phyloP scores from a whole-genome alignment of 2,113 vertebrate genomes.

The Fukomys damarensis region DNA sequence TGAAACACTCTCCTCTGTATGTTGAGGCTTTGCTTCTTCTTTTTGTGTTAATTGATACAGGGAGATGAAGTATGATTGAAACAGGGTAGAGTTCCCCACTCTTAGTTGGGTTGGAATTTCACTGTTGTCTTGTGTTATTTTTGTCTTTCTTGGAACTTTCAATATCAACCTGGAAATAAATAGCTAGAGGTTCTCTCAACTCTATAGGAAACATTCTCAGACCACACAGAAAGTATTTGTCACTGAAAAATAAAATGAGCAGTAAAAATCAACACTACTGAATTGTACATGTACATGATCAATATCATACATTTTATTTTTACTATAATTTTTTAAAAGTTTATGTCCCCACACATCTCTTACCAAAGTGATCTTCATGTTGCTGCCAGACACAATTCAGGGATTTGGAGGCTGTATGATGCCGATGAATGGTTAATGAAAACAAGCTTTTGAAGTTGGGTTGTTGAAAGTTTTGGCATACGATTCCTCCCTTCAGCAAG shows the following conservation, averaged over 20 bases:
- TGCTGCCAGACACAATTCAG: slow-evolving; percentile 84
- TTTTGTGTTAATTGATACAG: background rate
- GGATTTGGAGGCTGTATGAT: slow-evolving; percentile 66
- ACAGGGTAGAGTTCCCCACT: background rate
- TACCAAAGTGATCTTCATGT: slow-evolving; percentile 87
- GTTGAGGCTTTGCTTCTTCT: background rate
- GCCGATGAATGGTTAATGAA: background rate
- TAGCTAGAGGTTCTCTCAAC: background rate
- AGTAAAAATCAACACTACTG: background rate
- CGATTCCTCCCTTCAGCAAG: background rate
- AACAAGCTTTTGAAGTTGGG: background rate
- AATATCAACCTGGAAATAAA: slow-evolving; percentile 36
- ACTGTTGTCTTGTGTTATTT: background rate
- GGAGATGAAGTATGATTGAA: background rate
- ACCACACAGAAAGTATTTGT: background rate
- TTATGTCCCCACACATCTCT: slow-evolving; percentile 38
- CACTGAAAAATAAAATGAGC: background rate
- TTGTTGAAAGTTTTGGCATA: accelerated
- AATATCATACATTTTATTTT: slow-evolving; percentile 40
- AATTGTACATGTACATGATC: slow-evolving; percentile 28
- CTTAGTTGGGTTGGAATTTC: slow-evolving; percentile 7
- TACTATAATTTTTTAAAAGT: slow-evolving; percentile 4
- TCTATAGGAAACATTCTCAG: slow-evolving; percentile 26
- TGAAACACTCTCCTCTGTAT: slow-evolving; percentile 4
- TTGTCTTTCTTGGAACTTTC: slow-evolving; percentile 42